Percentiles rank a stretch among this genome's conserved stretches.
Conservation (phyloP, 2,888 invertebrate genomes). For the Bhutanitis thaidina region DNA sequence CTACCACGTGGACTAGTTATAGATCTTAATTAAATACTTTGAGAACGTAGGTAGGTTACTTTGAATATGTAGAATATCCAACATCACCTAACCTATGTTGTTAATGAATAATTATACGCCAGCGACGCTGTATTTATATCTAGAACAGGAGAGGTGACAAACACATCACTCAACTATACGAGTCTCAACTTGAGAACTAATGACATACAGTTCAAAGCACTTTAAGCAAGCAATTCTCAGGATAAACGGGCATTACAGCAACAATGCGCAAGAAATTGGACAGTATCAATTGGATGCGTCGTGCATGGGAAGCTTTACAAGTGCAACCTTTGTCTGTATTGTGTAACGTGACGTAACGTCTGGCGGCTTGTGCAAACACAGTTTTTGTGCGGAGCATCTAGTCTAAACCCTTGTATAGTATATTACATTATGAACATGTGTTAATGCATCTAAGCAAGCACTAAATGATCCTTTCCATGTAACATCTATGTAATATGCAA, state of each 20-base stretch:
- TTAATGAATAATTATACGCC: too few relatives aligned
- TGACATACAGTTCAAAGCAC: not conserved
- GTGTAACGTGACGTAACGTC: conserved; percentile 45
- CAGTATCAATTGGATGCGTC: conserved; percentile 45
- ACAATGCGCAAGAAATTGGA: conserved; percentile 39
- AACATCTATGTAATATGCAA: too few relatives aligned
- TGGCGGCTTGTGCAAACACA: not conserved
- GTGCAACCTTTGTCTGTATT: conserved; percentile 57
- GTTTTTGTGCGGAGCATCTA: conserved; percentile 6
- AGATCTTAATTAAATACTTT: too few relatives aligned
- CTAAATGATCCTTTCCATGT: too few relatives aligned
- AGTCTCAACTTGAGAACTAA: not conserved
- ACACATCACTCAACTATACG: not conserved
- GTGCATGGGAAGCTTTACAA: conserved; percentile 63
- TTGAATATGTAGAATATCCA: too few relatives aligned
- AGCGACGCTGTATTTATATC: too few relatives aligned
- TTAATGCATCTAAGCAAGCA: too few relatives aligned
- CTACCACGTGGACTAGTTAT: too few relatives aligned
- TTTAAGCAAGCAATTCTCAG: conserved; percentile 10
- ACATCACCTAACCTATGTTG: too few relatives aligned
- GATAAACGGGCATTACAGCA: conserved; percentile 11
- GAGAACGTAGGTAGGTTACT: too few relatives aligned
- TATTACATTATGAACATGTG: not conserved
- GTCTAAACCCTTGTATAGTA: not conserved
- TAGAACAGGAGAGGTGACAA: too few relatives aligned